Evolutionary conservation across 2,888 invertebrate species (phyloP), one percentile per base, ranked within the genome.

Genomic region (Bimastos eiseni): DNA sequence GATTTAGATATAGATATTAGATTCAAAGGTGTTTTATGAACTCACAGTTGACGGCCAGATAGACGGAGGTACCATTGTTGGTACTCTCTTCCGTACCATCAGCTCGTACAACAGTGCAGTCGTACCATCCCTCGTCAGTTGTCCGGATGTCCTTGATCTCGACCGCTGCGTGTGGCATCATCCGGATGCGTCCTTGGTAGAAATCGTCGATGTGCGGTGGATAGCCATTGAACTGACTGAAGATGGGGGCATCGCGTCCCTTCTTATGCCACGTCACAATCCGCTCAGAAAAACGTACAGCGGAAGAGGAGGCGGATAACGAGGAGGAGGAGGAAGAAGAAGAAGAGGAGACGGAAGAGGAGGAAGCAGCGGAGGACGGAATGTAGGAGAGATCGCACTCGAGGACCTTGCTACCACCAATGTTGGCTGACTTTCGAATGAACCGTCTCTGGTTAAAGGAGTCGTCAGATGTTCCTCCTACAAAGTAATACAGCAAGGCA

Each of bases 101-200:
- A 96, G 98, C 97, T 96, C 98, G 98, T 95, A 98, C 97, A 96
- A 98, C 98, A 94, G 96, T 97, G 96, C 98, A 98, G 96, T 98
- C 97, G 96, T 98, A 98, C 98, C 98, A 98, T 95, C 98, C 98
- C 95, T 97, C 97, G 96, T 98, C 98, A 94, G 97, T 96, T 96
- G 98, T 98, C 93, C 97, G 97, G 95, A 98, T 98, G 95, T 97
- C 97, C 95, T 98, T 98, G 96, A 99, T 96, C 96, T 98, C 98
- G 96, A 98, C 97, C 94, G 98, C 98, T 88, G 91, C 92, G 83
- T 91, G 91, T 36, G 92, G 92, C n/a, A 92, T 89, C 83, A 92
- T 91, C n/a, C 90, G 90, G 33, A 91, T 90, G 19, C 91, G 86
- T 38, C 90, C 92, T 49, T 91, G 91, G 90, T 91, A 92, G 24